Evolutionary conservation across 2,113 vertebrate species (phyloP), one percentile per base, ranked within the genome.

Genomic region (Heterocephalus glaber): DNA sequence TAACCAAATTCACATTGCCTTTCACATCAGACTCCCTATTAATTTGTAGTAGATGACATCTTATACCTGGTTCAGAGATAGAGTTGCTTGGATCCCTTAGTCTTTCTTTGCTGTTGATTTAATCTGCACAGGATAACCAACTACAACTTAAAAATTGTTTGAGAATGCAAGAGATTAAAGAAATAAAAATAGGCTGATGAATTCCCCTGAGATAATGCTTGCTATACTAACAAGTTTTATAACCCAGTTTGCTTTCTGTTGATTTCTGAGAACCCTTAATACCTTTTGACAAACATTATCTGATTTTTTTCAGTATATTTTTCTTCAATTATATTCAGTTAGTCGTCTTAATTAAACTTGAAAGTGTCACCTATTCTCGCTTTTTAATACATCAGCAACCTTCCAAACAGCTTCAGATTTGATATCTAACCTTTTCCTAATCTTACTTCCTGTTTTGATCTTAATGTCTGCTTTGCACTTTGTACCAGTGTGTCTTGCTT

Each of bases 391-490:
- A 49, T 30, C 24, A 20, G 49, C 47, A 63, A 41, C 30, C 30
- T 94, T 41, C 33, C 41, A 68, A n/a, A 52, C 35, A 83, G 47
- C 47, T 24, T 54, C 38, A 72, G 47, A 30, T 93, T 96, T 82
- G 24, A 89, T 77, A 76, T 87, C 41, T 87, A 60, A 38, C 82
- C 26, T 83, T 93, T 82, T 87, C 30, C 44, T 96, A 35, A 19
- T 87, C 61, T 61, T 70, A 11, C 58, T 89, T 26, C 44, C 83
- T 70, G 3, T 94, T 90, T 49, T 56, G 56, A 77, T 63, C 44
- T 60, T 66, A 58, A 94, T 56, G 13, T 33, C 38, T 81, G 30
- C 76, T 63, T 91, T 28, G 33, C 1, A 19, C 8, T 74, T 56
- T 89, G 52, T 74, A 54, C 49, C 19, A n/a, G 1, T 89, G 35